A percentile compares a stretch with the other conserved stretches of the same genome.
Conservation (phyloP, 2,113 vertebrate species). For the Cephalopterus ornatus region DNA sequence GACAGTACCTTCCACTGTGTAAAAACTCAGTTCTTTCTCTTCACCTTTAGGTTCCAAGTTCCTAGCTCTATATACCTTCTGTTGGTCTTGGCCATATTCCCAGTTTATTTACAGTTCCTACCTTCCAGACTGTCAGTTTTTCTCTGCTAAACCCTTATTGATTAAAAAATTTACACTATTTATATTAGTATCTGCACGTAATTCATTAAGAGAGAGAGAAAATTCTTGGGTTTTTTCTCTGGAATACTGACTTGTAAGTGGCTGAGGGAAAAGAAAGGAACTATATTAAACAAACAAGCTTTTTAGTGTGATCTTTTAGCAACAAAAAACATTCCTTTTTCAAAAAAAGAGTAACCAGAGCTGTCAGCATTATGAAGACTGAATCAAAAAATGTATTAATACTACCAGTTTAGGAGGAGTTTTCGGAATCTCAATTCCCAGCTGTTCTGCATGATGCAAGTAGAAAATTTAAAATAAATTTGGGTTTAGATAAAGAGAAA, state of each 20-base stretch:
- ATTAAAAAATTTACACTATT: not conserved
- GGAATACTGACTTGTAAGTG: not conserved
- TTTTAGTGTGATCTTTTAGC: not conserved
- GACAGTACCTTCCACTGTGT: not conserved
- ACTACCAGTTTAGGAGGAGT: not conserved
- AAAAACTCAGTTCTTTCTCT: not conserved
- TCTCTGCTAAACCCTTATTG: not conserved
- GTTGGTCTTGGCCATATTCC: not conserved
- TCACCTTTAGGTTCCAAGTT: not conserved
- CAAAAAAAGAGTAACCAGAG: not conserved
- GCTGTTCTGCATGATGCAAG: not conserved
- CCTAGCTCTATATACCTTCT: not conserved
- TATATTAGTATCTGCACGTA: not conserved
- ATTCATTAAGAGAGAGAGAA: not conserved
- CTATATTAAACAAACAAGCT: not conserved
- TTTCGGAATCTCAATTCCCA: not conserved
- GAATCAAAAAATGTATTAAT: not conserved
- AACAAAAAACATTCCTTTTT: not conserved
- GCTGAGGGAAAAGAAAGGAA: not conserved
- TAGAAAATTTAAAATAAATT: not conserved
- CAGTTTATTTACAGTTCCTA: not conserved
- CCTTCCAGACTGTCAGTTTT: not conserved
- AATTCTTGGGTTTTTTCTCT: not conserved
- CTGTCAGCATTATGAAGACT: not conserved
- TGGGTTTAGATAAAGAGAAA: not conserved